Conservation (phyloP, 2,888 invertebrate species). For the Chymomyza amoena region DNA sequence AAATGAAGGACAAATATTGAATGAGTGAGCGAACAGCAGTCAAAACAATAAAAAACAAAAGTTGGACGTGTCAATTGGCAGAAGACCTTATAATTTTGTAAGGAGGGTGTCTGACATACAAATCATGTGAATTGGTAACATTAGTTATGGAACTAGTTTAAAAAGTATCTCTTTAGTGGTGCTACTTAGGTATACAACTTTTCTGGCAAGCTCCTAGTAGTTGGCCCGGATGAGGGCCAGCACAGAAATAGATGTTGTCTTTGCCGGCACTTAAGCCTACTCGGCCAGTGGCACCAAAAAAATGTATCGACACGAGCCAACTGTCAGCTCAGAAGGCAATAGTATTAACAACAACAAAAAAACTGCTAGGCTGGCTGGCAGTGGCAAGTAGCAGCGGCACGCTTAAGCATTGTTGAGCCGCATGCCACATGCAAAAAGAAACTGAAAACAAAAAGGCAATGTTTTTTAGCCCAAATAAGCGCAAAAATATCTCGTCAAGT, state of each 20-base stretch:
- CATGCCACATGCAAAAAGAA: constrained; percentile 15
- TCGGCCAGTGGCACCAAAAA: constrained; percentile 43
- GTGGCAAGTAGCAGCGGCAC: constrained; percentile 22
- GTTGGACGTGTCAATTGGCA: constrained; percentile 56
- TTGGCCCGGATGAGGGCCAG: constrained; percentile 13
- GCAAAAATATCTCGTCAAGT: constrained; percentile 51
- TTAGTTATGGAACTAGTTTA: background rate
- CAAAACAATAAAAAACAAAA: constrained; percentile 6
- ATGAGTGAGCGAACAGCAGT: constrained; percentile 39
- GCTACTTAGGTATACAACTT: background rate
- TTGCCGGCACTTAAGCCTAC: constrained; percentile 50
- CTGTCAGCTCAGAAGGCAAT: constrained; percentile 51
- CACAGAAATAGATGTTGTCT: constrained; percentile 24
- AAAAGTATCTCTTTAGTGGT: background rate
- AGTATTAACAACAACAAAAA: background rate
- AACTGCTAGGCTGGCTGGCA: constrained; percentile 3
- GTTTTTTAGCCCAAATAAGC: constrained; percentile 72
- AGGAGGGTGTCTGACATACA: background rate
- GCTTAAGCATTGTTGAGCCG: constrained; percentile 65
- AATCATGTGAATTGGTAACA: background rate
- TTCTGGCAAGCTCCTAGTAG: background rate
- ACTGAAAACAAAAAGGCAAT: constrained; percentile 28
- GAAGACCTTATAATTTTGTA: constrained; percentile 2
- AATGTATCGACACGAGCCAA: constrained; percentile 72
- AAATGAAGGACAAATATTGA: constrained; percentile 73